Conservation (phyloP, 2,113 vertebrate species). For the Burhinus bistriatus region DNA sequence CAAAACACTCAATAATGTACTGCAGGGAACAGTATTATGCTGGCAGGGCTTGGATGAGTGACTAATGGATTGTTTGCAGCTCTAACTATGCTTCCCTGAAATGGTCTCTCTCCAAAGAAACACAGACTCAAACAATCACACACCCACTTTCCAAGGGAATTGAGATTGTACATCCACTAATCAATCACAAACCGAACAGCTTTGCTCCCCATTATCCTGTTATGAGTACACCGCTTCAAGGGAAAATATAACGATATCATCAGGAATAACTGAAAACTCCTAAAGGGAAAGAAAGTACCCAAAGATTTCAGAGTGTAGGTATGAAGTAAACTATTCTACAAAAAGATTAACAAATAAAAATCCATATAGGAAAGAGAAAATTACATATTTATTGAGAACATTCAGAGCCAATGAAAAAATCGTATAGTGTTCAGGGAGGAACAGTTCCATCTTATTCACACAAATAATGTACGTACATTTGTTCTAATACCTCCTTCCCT, state of each 20-base stretch:
- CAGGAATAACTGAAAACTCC: constrained; percentile 3
- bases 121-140: constrained; percentile 27
- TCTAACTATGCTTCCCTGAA: constrained; percentile 47
- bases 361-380: not conserved
- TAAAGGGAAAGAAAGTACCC: not conserved
- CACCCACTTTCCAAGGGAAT: constrained; percentile 25
- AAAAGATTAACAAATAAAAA: not conserved
- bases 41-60: constrained; percentile 39
- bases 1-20: constrained; percentile 53
- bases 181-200: constrained; percentile 27
- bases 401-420: not conserved
- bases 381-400: not conserved
- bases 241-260: constrained; percentile 1
- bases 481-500: not conserved
- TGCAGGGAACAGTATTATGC: constrained; percentile 17
- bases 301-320: not conserved
- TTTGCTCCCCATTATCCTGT: not conserved
- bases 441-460: not conserved
- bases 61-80: constrained; percentile 46
- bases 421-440: not conserved
- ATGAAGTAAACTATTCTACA: not conserved
- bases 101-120: constrained; percentile 55
- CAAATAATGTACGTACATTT: not conserved
- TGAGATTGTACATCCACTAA: constrained; percentile 43
- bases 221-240: not conserved